phyloP scores from a whole-genome alignment of 2,888 invertebrate species.

The Xestoiulus laeticollis region DNA sequence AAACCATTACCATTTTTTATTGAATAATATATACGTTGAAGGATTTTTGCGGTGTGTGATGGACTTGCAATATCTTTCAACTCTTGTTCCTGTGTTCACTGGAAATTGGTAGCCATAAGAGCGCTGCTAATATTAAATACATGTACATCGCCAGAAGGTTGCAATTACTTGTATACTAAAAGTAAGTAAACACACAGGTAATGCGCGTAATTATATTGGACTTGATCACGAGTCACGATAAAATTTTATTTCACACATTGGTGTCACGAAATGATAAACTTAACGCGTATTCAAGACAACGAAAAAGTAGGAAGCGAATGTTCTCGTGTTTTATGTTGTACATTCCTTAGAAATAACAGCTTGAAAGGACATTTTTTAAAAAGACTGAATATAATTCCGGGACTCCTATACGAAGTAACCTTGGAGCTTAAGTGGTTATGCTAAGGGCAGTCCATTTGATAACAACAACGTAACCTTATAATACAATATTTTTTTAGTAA shows the following conservation, averaged over 20 bases:
- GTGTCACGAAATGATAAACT: slow-evolving; percentile 7
- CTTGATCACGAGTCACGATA: slow-evolving; percentile 34
- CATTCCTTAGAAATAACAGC: not conserved
- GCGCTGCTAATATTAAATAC: not conserved
- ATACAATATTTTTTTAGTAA: not conserved
- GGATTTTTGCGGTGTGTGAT: not conserved
- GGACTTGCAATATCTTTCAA: not conserved
- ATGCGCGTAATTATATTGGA: slow-evolving; percentile 10
- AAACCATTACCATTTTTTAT: not conserved
- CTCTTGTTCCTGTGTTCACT: not conserved
- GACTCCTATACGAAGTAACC: not conserved
- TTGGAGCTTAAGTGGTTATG: not conserved
- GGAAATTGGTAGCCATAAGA: not conserved
- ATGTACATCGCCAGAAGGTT: slow-evolving; percentile 20
- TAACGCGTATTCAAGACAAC: not conserved
- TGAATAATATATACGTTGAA: not conserved
- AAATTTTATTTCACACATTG: slow-evolving; percentile 24
- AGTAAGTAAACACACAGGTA: not conserved
- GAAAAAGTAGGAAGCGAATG: not conserved
- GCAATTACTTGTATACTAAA: slow-evolving; percentile 4
- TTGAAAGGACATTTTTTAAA: not conserved
- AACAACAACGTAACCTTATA: not conserved
- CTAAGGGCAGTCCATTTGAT: not conserved
- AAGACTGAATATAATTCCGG: not conserved
- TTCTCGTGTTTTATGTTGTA: not conserved